A percentile compares a stretch with the other conserved stretches of the same genome.
phyloP scores from a whole-genome alignment of 53 echinoderm and acorn worm genomes.

The Luidia sarsii region DNA sequence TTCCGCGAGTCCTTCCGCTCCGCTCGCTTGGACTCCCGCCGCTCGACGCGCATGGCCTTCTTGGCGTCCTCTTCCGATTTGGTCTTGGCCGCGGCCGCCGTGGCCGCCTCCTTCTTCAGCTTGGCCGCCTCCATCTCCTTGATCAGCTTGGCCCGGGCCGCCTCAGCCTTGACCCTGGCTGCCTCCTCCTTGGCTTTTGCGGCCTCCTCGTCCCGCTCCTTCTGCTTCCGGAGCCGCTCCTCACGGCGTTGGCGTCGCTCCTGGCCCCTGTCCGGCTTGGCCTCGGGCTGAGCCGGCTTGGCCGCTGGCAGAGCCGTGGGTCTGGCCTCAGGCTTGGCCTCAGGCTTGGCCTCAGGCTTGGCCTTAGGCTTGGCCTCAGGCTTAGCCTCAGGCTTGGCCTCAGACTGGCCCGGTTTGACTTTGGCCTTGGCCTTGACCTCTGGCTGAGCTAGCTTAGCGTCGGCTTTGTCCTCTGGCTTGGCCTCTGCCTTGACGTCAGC shows the following conservation, averaged over 20 bases:
- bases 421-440: background rate
- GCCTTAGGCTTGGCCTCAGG: conserved; percentile 29
- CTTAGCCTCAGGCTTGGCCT: conserved; percentile 31
- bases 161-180: conserved; percentile 42
- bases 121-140: conserved; percentile 15
- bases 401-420: background rate
- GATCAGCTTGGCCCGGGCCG: conserved; percentile 30
- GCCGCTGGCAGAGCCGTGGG: background rate
- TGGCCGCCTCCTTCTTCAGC: conserved; percentile 36
- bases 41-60: conserved; percentile 33
- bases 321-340: conserved; percentile 1
- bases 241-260: conserved; percentile 23
- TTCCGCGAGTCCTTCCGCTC: conserved; percentile 17
- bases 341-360: conserved; percentile 30
- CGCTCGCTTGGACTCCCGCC: conserved; percentile 46
- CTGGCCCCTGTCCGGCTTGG: conserved; percentile 33
- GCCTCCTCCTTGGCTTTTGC: conserved; percentile 27
- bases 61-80: conserved; percentile 46
- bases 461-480: background rate
- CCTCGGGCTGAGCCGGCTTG: conserved; percentile 1
- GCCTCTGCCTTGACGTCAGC: conserved; percentile 17
- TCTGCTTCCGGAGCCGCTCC: conserved; percentile 38
- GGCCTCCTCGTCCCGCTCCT: conserved; percentile 29
- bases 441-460: background rate
- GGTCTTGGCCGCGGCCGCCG: conserved; percentile 29